These are phyloP conservation scores for Xestobium rufovillosum DNA, from an alignment of 2,888 invertebrate species.

Conservation along the genomic window DNA sequence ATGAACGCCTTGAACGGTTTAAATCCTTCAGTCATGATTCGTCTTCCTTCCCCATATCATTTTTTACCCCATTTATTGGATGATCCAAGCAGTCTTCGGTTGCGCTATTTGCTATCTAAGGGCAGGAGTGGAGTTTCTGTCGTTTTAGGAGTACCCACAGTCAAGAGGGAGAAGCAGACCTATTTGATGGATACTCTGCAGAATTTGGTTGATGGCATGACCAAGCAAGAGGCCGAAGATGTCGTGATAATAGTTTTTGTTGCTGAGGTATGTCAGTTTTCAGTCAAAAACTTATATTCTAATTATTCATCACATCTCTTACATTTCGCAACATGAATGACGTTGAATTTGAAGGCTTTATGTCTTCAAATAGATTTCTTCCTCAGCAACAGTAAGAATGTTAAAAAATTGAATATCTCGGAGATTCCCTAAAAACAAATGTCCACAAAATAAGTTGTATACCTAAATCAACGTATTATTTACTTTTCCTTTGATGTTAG, in stretches of 20 bases:
- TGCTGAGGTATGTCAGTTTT: conserved; percentile 62
- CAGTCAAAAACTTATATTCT: too few species aligned
- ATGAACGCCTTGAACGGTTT: conserved; percentile 44
- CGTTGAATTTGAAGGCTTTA: too few species aligned
- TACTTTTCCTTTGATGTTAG: too few species aligned
- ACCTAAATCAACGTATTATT: too few species aligned
- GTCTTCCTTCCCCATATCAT: conserved; percentile 73
- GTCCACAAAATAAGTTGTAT: too few species aligned
- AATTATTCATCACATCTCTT: too few species aligned
- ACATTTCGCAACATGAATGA: too few species aligned
- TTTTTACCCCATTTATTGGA: conserved; percentile 82
- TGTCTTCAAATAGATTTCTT: too few species aligned
- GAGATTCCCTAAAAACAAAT: too few species aligned
- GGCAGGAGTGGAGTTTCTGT: conserved; percentile 69
- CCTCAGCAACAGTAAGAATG: too few species aligned
- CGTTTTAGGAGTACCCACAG: conserved; percentile 85
- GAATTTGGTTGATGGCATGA: conserved; percentile 75
- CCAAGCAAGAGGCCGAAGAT: conserved; percentile 61
- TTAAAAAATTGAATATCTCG: too few species aligned
- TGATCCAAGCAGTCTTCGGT: conserved; percentile 66
- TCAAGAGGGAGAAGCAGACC: conserved; percentile 77
- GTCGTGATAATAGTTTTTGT: conserved; percentile 79
- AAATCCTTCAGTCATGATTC: conserved; percentile 46
- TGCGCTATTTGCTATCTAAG: conserved; percentile 69
- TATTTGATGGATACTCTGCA: conserved; percentile 81